Conservation (phyloP, 2,888 invertebrate species). For the Monoplex corrugatus region DNA sequence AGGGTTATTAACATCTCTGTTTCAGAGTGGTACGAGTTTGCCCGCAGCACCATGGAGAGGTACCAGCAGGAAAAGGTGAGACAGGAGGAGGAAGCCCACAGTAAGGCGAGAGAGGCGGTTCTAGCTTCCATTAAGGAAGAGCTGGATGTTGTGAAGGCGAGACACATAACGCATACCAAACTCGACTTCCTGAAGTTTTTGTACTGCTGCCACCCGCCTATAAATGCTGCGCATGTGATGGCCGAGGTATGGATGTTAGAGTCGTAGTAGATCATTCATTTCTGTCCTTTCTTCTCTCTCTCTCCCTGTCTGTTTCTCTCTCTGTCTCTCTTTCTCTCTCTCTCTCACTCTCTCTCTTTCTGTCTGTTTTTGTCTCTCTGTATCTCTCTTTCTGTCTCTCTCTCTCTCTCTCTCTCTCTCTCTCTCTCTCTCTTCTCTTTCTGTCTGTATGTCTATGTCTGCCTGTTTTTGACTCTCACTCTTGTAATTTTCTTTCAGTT, state of each 20-base stretch:
- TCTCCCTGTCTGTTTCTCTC: too few relatives aligned
- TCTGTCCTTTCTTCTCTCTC: too few relatives aligned
- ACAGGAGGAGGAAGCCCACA: constrained; percentile 59
- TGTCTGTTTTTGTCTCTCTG: not conserved
- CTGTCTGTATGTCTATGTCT: not conserved
- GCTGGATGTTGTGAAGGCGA: constrained; percentile 56
- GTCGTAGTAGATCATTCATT: not conserved
- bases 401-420: not conserved
- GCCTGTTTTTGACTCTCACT: not conserved
- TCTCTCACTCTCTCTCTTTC: too few relatives aligned
- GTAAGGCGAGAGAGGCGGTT: constrained; percentile 57
- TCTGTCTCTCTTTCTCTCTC: too few relatives aligned
- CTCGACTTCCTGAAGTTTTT: constrained; percentile 61
- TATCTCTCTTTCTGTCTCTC: not conserved
- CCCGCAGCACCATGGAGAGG: constrained; percentile 55
- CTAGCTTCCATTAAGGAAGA: constrained; percentile 59
- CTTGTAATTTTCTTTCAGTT: too few relatives aligned
- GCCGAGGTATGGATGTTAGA: constrained; percentile 13
- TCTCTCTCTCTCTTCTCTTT: not conserved
- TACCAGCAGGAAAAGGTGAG: constrained; percentile 64
- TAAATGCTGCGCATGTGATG: constrained; percentile 59
- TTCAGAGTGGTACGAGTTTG: constrained; percentile 66
- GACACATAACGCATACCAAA: constrained; percentile 44
- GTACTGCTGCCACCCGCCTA: constrained; percentile 63
- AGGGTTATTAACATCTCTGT: too few relatives aligned